phyloP scores from a whole-genome alignment of 2,797 vertebrate genomes.

The Onychomys torridus region DNA sequence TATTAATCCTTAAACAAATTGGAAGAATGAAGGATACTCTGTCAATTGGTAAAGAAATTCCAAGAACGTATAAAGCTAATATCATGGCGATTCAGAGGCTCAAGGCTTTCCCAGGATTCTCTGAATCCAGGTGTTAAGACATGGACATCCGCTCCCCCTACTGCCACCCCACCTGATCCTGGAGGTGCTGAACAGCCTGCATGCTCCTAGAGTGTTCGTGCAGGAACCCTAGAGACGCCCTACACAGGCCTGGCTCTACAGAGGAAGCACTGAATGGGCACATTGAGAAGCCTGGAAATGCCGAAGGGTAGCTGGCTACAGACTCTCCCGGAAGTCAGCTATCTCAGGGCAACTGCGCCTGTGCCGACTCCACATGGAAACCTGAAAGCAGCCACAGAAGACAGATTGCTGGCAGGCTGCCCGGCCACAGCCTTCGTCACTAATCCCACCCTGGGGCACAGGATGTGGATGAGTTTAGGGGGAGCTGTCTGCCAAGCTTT shows the following conservation, averaged over 20 bases:
- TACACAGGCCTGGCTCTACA: background rate
- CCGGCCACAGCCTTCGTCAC: background rate
- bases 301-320: background rate
- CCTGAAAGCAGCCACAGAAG: background rate
- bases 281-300: background rate
- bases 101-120: no score
- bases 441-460: background rate
- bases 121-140: background rate
- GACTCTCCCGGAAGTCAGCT: background rate
- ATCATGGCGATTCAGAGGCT: background rate
- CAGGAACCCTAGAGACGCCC: background rate
- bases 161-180: rapidly evolving
- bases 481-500: background rate
- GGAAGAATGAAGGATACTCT: no score
- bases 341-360: background rate
- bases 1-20: background rate
- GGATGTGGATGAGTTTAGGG: background rate
- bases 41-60: background rate
- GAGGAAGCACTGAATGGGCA: background rate
- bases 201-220: rapidly evolving
- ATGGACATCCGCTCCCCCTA: rapidly evolving
- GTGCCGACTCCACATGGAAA: background rate
- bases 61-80: no score
- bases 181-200: rapidly evolving
- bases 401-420: background rate